Percentiles rank a stretch among this genome's conserved stretches.
phyloP scores from a whole-genome alignment of 2,888 invertebrate genomes.

The Parnassius glacialis region DNA sequence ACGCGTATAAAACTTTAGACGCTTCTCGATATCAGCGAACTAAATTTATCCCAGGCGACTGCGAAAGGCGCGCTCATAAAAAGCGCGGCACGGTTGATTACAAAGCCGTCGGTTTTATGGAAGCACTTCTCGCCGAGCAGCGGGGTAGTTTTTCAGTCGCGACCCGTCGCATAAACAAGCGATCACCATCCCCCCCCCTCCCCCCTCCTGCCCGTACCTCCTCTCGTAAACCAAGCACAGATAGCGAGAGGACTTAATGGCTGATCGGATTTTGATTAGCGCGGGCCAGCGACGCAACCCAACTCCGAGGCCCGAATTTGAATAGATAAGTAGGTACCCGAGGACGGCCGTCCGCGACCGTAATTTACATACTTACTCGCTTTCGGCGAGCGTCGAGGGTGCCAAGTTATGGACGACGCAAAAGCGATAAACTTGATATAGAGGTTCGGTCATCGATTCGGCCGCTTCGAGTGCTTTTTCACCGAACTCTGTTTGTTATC shows the following conservation, averaged over 20 bases:
- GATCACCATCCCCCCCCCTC: constrained; percentile 53
- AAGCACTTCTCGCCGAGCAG: constrained; percentile 46
- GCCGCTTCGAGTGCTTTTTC: constrained; percentile 66
- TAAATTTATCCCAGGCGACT: constrained; percentile 62
- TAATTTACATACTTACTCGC: constrained; percentile 81
- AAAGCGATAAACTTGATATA: constrained; percentile 80
- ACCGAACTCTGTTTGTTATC: constrained; percentile 71
- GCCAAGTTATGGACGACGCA: constrained; percentile 75
- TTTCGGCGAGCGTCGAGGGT: constrained; percentile 73
- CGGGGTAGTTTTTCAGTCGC: constrained; percentile 68
- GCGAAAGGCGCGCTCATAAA: constrained; percentile 30
- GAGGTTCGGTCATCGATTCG: constrained; percentile 74
- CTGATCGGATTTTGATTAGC: constrained; percentile 82
- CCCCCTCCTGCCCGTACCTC: constrained; percentile 41
- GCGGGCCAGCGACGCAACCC: constrained; percentile 75
- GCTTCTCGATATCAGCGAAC: constrained; percentile 62
- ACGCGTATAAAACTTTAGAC: constrained; percentile 26
- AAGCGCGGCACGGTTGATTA: constrained; percentile 71
- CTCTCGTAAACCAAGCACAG: constrained; percentile 76
- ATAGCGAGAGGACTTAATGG: constrained; percentile 80
- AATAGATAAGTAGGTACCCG: constrained; percentile 80
- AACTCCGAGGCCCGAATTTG: constrained; percentile 74
- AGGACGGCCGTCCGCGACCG: constrained; percentile 76
- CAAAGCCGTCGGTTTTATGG: constrained; percentile 65
- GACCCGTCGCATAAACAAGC: constrained; percentile 76